Evolutionary conservation across 2,113 vertebrate genomes (phyloP).

Genomic region (Ranitomeya imitator): DNA sequence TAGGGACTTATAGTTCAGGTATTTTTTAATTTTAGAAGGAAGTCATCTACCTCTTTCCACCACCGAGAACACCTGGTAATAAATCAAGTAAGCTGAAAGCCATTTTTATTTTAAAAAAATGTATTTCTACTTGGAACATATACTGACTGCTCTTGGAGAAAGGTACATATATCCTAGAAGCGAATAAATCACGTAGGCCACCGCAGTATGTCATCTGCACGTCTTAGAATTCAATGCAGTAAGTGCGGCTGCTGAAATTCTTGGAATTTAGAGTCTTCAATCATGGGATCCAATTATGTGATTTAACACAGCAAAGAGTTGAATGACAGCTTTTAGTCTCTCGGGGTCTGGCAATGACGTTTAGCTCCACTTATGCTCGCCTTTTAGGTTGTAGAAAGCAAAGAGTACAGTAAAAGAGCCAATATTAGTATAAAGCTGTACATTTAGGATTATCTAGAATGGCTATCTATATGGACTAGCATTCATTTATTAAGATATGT

Average conservation of each 20-base stretch:
- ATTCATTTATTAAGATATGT: not conserved
- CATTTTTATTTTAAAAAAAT: not conserved
- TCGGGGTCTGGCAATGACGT: not conserved
- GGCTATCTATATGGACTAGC: not conserved
- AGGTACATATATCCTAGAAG: not conserved
- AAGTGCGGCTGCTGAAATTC: constrained; percentile 6
- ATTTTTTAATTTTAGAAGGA: too few species aligned
- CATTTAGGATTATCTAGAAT: not conserved
- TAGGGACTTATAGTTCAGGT: not conserved
- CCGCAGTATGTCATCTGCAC: not conserved
- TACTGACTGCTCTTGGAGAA: not conserved
- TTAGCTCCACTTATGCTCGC: not conserved
- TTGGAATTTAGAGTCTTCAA: constrained; percentile 31
- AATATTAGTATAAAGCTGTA: not conserved
- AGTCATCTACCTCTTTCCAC: not conserved
- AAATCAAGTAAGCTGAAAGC: not conserved
- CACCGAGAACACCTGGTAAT: not conserved
- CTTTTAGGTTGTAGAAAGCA: not conserved
- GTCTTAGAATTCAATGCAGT: constrained; percentile 1
- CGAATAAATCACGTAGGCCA: constrained; percentile 14
- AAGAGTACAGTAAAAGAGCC: not conserved
- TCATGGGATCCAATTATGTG: constrained; percentile 30
- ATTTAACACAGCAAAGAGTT: constrained; percentile 17
- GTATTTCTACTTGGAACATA: not conserved
- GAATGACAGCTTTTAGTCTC: constrained; percentile 14